Conservation (phyloP, 2,888 invertebrate species). For the Lasioglossum pauxillum region DNA sequence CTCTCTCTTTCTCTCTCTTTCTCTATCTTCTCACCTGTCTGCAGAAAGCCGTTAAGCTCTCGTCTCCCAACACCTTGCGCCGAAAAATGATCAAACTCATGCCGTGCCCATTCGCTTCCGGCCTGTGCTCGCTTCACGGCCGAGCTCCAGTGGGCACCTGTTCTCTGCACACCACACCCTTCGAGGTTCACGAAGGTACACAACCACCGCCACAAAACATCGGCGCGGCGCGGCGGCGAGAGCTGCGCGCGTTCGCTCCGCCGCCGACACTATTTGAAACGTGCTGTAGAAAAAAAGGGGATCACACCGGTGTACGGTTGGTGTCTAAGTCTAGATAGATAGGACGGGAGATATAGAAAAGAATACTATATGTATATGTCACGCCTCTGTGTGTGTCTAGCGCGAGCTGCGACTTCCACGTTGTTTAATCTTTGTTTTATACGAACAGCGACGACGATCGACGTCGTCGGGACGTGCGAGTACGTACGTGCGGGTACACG, state of each 20-base stretch:
- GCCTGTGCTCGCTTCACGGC: constrained; percentile 43
- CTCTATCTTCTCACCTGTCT: background rate
- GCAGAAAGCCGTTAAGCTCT: background rate
- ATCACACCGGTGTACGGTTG: background rate
- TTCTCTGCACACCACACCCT: constrained; percentile 68
- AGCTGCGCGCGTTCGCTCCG: background rate
- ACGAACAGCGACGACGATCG: constrained; percentile 13
- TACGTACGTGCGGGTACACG: constrained; percentile 37
- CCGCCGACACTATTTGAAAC: background rate
- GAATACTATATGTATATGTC: background rate
- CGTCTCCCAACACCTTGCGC: background rate
- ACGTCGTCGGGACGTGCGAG: constrained; percentile 12
- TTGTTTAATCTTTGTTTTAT: background rate
- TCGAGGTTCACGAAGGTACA: constrained; percentile 28
- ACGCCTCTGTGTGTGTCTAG: background rate
- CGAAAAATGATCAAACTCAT: constrained; percentile 25
- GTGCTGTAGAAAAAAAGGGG: background rate
- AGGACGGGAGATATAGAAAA: background rate
- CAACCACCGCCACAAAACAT: constrained; percentile 31
- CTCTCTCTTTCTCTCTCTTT: too few relatives aligned
- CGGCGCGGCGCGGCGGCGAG: constrained; percentile 33
- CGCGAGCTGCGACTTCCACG: background rate
- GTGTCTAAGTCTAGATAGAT: background rate
- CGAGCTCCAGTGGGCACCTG: constrained; percentile 64
- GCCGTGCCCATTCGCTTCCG: constrained; percentile 35